Evolutionary conservation across 2,888 invertebrate species (phyloP), one percentile per base, ranked within the genome.

Genomic region (Dorcus parallelipipedus): DNA sequence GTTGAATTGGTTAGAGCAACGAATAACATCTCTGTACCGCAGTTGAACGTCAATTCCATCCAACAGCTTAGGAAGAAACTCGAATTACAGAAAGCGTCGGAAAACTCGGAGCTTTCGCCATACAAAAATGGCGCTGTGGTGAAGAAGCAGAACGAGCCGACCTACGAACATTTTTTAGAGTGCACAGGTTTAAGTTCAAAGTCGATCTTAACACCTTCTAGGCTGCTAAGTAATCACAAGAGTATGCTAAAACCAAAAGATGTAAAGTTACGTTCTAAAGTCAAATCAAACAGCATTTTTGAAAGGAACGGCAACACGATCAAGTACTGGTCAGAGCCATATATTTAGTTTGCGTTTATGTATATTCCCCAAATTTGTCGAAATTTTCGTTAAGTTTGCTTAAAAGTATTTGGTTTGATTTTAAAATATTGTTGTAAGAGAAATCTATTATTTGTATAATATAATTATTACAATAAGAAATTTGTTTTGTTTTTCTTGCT

Each of bases 121-220:
- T 70, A 69, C 17, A 59, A 59, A n/a, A 38, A 20, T 43, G 71
- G 71, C 56, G 67, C 47, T 8, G 51, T 66, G 56, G 62, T 63
- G 56, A 66, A 65, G 65, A 61, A 59, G 56, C 64, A 68, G 67
- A 50, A 42, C 62, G 72, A 80, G 77, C 68, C 83, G 73, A 74
- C 83, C 17, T 91, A 90, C 69, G 90, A 91, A 76, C 86, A 88
- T 73, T 91, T 91, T 73, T 78, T 91, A 52, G 91, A 91, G 76
- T 86, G 88, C 17, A 90, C 90, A 53, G 91, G 91, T 54, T 82
- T 91, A 60, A 90, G 90, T 77, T 89, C 89, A 64, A 91, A 91
- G 78, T 89, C 90, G 47, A 87, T 91, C 69, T 81, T 87, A 67
- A 86, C 87, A 8, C 85, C 86, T 1, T 83, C 84, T 45, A 77